Base-by-base conservation (phyloP, 2,113 vertebrate species). In the Eublepharis macularius region DNA sequence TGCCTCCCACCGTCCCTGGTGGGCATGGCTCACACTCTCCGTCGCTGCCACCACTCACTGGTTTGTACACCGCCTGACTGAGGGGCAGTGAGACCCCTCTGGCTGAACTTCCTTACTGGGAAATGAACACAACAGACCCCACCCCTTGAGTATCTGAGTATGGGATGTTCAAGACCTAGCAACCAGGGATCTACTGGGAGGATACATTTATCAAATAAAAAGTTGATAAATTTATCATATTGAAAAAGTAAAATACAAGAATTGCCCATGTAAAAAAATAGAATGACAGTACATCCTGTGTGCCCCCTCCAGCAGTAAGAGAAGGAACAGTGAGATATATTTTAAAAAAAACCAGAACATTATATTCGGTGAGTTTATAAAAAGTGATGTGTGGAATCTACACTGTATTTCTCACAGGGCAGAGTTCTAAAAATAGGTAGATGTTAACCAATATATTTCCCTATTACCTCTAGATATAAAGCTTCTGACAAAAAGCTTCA, bases 281-380 rank as follows among this genome's bases (percentile, higher is more conserved):
- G 36, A 76, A 69, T 41, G 14, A 68, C 26, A 69, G 45, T 49
- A 12, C 3, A 86, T 6, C 1, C 26, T 63, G 24, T 29, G 60
- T 26, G 24, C 26, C 24, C 29, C 26, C 60, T 3, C 29, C 7
- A 29, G 21, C 24, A 63, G 26, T 63, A 41, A 69, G 32, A 41
- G 5, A n/a, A 41, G 32, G 51, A 60, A 26, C 4, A 72, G 26
- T 78, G 34, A 47, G 65, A 36, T 54, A 63, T n/a, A n/a, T n/a
- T n/a, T n/a, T n/a, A n/a, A n/a, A n/a, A 57, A 81, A 91, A 19
- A 75, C 76, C 82, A 84, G 82, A 29, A 85, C 14, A 32, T 70
- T n/a, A 19, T 66, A 91, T 89, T 87, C 49, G 81, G 14, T 47
- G 74, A 85, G 68, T 89, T 91, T 86, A 68, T 2, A 73, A 85